These are phyloP conservation scores for Caenorhabditis sp. DNA, from an alignment of 2,888 invertebrate species.

Conservation along the genomic window DNA sequence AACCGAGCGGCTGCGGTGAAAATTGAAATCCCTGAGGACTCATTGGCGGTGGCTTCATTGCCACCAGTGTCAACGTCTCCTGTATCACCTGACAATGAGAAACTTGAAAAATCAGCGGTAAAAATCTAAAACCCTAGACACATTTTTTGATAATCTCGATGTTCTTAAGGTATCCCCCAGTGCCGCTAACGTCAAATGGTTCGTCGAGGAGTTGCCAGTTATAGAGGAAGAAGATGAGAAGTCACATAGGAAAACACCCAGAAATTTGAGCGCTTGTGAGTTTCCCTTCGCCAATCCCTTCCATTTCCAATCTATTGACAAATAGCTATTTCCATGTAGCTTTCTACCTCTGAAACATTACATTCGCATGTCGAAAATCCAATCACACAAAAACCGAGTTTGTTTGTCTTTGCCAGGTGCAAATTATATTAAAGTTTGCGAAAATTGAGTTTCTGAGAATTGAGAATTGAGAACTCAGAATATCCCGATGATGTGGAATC, in stretches of 20 bases:
- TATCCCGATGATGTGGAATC: not conserved
- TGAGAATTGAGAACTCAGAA: not conserved
- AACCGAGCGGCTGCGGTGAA: slow-evolving; percentile 21
- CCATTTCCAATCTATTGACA: too few relatives aligned
- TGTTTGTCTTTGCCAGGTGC: slow-evolving; percentile 7
- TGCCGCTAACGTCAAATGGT: slow-evolving; percentile 57
- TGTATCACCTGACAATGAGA: not conserved
- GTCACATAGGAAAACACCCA: slow-evolving; percentile 25
- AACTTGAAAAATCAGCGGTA: slow-evolving; percentile 20
- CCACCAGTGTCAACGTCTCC: not conserved
- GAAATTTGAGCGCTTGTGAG: slow-evolving; percentile 25
- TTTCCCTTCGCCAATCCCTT: too few relatives aligned
- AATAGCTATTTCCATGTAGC: not conserved
- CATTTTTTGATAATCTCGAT: not conserved
- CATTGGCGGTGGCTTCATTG: not conserved
- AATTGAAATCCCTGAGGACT: slow-evolving; percentile 53
- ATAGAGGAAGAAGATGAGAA: slow-evolving; percentile 63
- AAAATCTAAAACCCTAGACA: not conserved
- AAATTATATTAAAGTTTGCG: not conserved
- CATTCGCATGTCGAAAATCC: not conserved
- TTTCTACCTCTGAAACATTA: not conserved
- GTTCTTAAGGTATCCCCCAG: slow-evolving; percentile 20
- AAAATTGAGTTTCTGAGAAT: not conserved
- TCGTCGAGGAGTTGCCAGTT: slow-evolving; percentile 61
- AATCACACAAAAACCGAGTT: not conserved